phyloP scores from a whole-genome alignment of 2,113 vertebrate genomes.

The Shinisaurus crocodilurus region DNA sequence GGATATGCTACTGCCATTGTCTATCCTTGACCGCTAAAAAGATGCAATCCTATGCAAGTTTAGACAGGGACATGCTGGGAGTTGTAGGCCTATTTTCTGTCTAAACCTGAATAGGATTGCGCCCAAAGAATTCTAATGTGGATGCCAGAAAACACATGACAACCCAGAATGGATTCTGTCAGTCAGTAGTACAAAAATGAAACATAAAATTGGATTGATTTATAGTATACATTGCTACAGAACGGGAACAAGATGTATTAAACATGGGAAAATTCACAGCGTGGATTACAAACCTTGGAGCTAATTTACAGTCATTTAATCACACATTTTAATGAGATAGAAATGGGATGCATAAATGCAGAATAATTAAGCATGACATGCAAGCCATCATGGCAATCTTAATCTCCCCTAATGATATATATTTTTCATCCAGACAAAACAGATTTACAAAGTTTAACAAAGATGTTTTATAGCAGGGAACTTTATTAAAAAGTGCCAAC shows the following conservation, averaged over 20 bases:
- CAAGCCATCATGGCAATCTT: not conserved
- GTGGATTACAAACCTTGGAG: conserved; percentile 20
- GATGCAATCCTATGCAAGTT: too few species aligned
- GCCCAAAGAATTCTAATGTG: too few species aligned
- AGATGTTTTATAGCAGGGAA: conserved; percentile 1
- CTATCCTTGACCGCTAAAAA: too few species aligned
- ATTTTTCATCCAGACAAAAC: not conserved
- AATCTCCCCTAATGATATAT: not conserved
- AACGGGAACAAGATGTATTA: not conserved
- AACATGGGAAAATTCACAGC: not conserved
- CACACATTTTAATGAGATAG: conserved; percentile 37
- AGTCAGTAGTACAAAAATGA: not conserved
- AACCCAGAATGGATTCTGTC: too few species aligned
- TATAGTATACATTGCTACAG: conserved; percentile 30
- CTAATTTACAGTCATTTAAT: conserved; percentile 29
- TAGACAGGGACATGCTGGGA: too few species aligned
- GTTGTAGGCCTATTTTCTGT: too few species aligned
- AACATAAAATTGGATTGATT: not conserved
- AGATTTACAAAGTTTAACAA: not conserved
- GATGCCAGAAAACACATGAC: not conserved
- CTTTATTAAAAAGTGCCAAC: not conserved
- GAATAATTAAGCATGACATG: conserved; percentile 5
- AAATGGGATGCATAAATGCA: conserved; percentile 11
- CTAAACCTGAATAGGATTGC: too few species aligned
- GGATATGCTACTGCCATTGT: too few species aligned